Evolutionary conservation across 2,113 vertebrate genomes (phyloP), one percentile per base, ranked within the genome.

Genomic region (Acinonyx jubatus): DNA sequence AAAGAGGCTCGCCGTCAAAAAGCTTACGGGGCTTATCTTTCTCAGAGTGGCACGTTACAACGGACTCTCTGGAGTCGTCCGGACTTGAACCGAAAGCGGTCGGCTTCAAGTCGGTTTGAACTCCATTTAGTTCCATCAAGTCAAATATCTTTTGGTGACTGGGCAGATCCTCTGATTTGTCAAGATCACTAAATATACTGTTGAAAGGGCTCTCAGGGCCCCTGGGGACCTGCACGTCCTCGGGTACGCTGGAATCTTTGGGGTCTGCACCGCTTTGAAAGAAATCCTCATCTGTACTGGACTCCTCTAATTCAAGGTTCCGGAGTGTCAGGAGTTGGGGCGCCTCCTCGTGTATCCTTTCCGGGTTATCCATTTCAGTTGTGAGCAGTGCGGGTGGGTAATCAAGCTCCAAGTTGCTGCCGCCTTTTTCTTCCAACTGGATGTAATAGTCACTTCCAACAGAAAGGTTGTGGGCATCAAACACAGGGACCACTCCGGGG

Each of bases 381-480:
- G 98, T 98, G 29, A 98, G 98, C 21, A 98, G 94, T 16, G 98
- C 95, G 0, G 98, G 97, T 0, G 98, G 98, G 87, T 98, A 99
- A 94, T 99, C 98, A 3, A 98, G 99, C 95, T 98, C 99, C 90
- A 99, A 74, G 66, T 95, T 98, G 85, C 99, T 98, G 12, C 99
- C 98, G 18, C 99, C 99, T 96, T 99, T 99, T 89, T 99, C 99
- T 97, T 99, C 99, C 55, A 99, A 96, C 16, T 99, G 99, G 95
- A 99, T 99, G 86, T 99, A 99, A 97, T 99, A 99, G 97, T 99
- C 99, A 7, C 99, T 99, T 23, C 99, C 99, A 45, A 99, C 99
- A n/a, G 99, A 99, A 50, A 99, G 99, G 89, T 99, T 99, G 74
- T 99, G 99, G 41, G 99, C 99, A 52, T 99, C 99, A 89, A 99